A percentile compares a stretch with the other conserved stretches of the same genome.
These are phyloP conservation scores for Anadara kagoshimensis DNA, from an alignment of 1,140 invertebrate species.

Conservation along the genomic window DNA sequence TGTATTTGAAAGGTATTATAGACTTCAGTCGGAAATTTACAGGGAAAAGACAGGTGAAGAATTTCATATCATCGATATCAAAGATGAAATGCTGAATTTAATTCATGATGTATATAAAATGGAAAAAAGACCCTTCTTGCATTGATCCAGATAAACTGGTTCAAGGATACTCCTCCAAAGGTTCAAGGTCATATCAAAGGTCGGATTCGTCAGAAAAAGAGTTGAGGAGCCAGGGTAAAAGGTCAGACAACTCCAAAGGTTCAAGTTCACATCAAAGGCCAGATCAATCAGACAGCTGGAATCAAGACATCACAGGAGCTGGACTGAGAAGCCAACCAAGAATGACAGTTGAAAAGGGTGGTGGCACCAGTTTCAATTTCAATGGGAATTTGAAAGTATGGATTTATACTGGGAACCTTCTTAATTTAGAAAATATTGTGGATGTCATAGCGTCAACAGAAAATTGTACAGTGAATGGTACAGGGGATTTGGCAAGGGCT, in stretches of 20 bases:
- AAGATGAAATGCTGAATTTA: conserved; percentile 32
- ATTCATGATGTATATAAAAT: conserved; percentile 23
- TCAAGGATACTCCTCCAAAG: too few species aligned
- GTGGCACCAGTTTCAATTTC: too few species aligned
- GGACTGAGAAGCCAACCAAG: too few species aligned
- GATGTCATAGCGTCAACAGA: conserved; percentile 20
- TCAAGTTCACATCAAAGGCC: too few species aligned
- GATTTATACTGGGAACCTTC: conserved; percentile 9
- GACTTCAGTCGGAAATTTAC: conserved; percentile 1
- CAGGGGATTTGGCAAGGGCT: conserved; percentile 4
- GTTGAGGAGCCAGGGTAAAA: too few species aligned
- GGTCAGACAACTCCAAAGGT: too few species aligned
- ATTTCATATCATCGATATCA: conserved; percentile 49
- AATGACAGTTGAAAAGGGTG: too few species aligned
- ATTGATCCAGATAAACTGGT: conserved; percentile 3
- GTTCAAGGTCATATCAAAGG: too few species aligned
- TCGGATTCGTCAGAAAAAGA: too few species aligned
- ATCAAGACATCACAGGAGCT: too few species aligned
- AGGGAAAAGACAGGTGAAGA: conserved; percentile 18
- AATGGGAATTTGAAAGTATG: too few species aligned
- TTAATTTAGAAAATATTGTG: conserved; percentile 1
- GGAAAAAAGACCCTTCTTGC: not conserved
- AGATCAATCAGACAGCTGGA: too few species aligned
- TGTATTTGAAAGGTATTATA: conserved; percentile 22
- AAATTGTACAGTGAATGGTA: not conserved